A percentile compares a stretch with the other conserved stretches of the same genome.
phyloP scores from a whole-genome alignment of 2,113 vertebrate species.

The Antechinus stuartii region DNA sequence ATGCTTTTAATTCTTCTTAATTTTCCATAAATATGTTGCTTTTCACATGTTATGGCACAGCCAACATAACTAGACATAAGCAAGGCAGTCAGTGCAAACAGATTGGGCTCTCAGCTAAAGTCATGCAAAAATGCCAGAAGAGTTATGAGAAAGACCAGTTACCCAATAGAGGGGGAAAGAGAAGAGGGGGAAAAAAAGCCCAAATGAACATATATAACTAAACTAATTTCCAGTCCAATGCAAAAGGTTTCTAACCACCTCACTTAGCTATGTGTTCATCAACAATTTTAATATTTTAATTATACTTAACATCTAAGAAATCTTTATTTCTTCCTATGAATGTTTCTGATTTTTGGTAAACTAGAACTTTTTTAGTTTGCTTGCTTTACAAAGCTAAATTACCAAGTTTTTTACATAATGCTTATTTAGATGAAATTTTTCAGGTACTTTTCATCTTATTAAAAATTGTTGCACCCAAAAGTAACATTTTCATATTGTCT shows the following conservation, averaged over 20 bases:
- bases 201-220: not conserved
- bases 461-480: not conserved
- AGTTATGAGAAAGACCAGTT: constrained; percentile 20
- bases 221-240: not conserved
- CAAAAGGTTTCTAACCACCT: not conserved
- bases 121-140: constrained; percentile 41
- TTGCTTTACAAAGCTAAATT: not conserved
- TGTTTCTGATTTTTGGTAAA: not conserved
- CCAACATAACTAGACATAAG: constrained; percentile 44
- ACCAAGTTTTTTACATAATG: not conserved
- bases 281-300: not conserved
- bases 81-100: constrained; percentile 66
- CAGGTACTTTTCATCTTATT: not conserved
- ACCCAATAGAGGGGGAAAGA: not conserved
- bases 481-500: not conserved
- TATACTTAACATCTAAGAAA: not conserved
- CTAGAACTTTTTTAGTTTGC: not conserved
- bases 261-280: not conserved
- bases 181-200: not conserved
- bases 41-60: not conserved
- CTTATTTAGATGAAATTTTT: not conserved
- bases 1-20: constrained; percentile 50
- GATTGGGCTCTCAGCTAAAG: constrained; percentile 19
- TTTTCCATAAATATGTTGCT: constrained; percentile 7
- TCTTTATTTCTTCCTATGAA: not conserved